These are phyloP conservation scores for Crotalus viridis DNA, from an alignment of 2,113 vertebrate species.

Conservation along the genomic window DNA sequence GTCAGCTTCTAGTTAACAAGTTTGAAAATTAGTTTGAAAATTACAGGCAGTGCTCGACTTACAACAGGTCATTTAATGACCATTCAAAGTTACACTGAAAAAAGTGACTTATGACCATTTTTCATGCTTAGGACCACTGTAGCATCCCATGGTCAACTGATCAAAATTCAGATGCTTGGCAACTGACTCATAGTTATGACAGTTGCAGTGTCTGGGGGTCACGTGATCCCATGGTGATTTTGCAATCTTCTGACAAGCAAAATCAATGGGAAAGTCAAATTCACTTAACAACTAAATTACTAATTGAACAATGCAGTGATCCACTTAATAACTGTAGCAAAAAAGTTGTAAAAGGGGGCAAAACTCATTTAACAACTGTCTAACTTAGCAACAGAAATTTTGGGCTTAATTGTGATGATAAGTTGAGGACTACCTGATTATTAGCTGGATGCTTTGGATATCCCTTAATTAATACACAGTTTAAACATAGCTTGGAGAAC, in stretches of 20 bases:
- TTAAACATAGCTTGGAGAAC: not conserved
- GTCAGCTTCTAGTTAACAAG: not conserved
- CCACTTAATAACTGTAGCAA: not conserved
- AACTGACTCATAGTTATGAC: not conserved
- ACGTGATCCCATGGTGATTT: not conserved
- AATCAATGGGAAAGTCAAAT: not conserved
- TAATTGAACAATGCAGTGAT: not conserved
- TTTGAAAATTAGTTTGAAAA: not conserved
- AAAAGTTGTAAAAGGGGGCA: not conserved
- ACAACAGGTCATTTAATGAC: not conserved
- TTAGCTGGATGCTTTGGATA: not conserved
- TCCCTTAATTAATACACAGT: not conserved
- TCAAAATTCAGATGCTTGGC: not conserved
- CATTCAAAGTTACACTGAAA: not conserved
- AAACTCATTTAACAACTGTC: not conserved
- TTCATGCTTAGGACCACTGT: not conserved
- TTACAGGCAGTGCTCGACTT: not conserved
- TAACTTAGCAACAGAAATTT: not conserved
- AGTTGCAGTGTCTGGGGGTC: not conserved
- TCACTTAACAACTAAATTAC: not conserved
- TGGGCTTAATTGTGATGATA: not conserved
- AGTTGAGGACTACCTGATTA: too few species aligned
- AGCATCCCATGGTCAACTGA: not conserved
- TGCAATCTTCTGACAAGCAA: not conserved
- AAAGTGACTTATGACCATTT: not conserved